phyloP scores from a whole-genome alignment of 2,888 invertebrate species.

The Teinopalpus imperialis region DNA sequence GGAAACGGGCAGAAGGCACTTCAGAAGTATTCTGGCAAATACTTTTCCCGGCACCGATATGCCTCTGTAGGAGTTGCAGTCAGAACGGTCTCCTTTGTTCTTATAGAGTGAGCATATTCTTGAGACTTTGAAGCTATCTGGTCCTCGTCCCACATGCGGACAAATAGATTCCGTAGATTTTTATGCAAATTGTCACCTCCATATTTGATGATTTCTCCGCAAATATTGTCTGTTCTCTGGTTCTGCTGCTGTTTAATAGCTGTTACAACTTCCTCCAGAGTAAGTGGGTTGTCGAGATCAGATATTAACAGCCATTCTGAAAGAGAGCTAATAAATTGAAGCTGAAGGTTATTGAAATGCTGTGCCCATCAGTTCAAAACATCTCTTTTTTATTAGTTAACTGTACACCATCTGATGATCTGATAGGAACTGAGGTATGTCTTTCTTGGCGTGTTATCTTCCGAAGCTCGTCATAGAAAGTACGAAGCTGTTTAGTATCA shows the following conservation, averaged over 20 bases:
- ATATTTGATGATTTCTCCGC: conserved; percentile 28
- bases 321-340: conserved; percentile 20
- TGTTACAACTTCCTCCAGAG: conserved; percentile 12
- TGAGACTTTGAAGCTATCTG: conserved; percentile 16
- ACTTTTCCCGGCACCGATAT: conserved; percentile 28
- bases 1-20: conserved; percentile 19
- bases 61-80: conserved; percentile 30
- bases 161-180: conserved; percentile 21
- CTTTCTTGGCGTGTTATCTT: not conserved
- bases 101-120: conserved; percentile 19
- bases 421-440: no score
- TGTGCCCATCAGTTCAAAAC: conserved; percentile 27
- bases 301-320: conserved; percentile 10
- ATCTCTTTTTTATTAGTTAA: conserved; percentile 8
- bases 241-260: conserved; percentile 27
- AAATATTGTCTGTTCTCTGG: conserved; percentile 25
- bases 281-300: no score
- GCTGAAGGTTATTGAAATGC: conserved; percentile 28
- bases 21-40: conserved; percentile 24
- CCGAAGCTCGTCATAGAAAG: conserved; percentile 7
- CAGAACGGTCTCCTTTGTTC: conserved; percentile 14
- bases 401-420: no score
- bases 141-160: conserved; percentile 27
- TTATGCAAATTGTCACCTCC: conserved; percentile 22
- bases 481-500: conserved; percentile 25